A percentile compares a stretch with the other conserved stretches of the same genome.
Evolutionary conservation across 37 sponge, comb jelly and placozoan species (phyloP).

Genomic region (Beroe forskalii): DNA sequence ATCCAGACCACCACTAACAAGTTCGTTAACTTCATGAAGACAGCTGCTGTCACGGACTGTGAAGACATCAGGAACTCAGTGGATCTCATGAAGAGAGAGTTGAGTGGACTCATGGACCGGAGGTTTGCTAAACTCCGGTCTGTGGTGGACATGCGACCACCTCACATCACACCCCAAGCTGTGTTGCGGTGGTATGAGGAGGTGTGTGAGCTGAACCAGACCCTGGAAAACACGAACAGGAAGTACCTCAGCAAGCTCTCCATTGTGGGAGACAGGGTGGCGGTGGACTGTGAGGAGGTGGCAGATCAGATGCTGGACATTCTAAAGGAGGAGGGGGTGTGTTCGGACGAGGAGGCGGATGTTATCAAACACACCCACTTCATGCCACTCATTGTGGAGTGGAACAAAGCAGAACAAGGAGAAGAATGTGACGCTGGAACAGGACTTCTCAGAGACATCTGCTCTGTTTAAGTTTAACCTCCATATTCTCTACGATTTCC

Average conservation of each 20-base stretch:
- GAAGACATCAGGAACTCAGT: neutral
- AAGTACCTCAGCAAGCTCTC: neutral
- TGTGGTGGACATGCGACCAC: neutral
- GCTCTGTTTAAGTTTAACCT: constrained; percentile 48
- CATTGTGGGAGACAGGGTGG: constrained; percentile 1
- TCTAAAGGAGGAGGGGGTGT: constrained; percentile 14
- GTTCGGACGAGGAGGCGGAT: neutral
- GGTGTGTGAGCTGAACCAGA: constrained; percentile 31
- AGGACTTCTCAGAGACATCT: constrained; percentile 13
- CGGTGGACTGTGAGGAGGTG: constrained; percentile 10
- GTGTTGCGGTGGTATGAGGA: constrained; percentile 51
- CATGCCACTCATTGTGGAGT: constrained; percentile 20
- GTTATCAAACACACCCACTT: neutral
- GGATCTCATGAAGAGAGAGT: constrained; percentile 26
- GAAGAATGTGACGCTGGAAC: neutral
- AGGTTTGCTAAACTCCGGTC: neutral
- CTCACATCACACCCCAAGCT: neutral
- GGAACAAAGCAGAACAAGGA: neutral
- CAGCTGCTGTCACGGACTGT: constrained; percentile 48
- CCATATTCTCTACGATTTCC: constrained; percentile 51
- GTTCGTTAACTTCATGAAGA: constrained; percentile 40
- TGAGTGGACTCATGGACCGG: constrained; percentile 4
- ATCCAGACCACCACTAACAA: neutral
- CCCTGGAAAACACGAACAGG: constrained; percentile 43
- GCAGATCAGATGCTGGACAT: constrained; percentile 46